Conservation (phyloP, 2,113 vertebrate genomes). For the Malurus elegans region DNA sequence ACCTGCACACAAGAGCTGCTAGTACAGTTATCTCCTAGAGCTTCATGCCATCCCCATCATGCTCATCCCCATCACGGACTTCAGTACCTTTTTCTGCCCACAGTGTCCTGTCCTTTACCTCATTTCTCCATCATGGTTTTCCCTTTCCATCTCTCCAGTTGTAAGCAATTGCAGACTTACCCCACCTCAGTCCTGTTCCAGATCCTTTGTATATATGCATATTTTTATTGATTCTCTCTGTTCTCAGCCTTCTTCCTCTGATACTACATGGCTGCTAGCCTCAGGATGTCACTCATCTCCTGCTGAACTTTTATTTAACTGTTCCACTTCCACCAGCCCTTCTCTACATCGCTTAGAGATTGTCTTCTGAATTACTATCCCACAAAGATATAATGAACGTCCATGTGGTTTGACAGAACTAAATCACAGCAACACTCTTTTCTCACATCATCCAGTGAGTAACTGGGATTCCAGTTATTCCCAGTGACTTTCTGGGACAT, state of each 20-base stretch:
- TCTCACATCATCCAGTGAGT: background rate
- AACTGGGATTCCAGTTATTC: background rate
- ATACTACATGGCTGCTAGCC: background rate
- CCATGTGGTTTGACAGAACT: background rate
- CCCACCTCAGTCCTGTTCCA: no score
- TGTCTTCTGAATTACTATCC: background rate
- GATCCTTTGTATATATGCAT: background rate
- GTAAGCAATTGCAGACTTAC: background rate
- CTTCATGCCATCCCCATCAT: background rate
- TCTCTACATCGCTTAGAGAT: background rate
- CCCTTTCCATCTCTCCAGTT: background rate
- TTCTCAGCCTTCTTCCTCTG: background rate
- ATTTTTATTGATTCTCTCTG: background rate
- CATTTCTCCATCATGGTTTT: background rate
- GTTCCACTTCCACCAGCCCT: background rate
- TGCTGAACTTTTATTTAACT: background rate
- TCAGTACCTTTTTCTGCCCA: fast-evolving
- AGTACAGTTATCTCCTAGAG: background rate
- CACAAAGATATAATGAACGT: background rate
- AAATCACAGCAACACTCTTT: background rate
- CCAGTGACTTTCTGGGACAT: background rate
- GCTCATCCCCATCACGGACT: background rate
- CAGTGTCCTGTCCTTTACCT: background rate
- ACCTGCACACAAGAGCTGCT: background rate
- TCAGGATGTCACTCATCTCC: background rate